Percentiles rank a stretch among this genome's conserved stretches.
These are phyloP conservation scores for Dryomyza anilis DNA, from an alignment of 2,888 invertebrate genomes.

Conservation along the genomic window DNA sequence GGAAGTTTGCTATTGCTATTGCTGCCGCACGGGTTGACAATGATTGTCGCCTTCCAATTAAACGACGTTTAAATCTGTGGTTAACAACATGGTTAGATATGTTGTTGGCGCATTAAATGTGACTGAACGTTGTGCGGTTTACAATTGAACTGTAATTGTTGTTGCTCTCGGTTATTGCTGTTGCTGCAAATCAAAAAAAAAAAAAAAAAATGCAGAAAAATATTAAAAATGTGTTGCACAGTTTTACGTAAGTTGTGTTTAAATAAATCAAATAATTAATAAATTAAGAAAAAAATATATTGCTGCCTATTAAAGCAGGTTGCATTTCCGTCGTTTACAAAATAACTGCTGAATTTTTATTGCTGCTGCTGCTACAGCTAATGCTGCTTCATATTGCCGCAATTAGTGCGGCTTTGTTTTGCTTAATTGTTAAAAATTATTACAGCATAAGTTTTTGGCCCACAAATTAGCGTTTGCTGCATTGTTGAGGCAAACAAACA, in stretches of 20 bases:
- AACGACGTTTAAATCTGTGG: background rate
- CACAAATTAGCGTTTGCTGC: background rate
- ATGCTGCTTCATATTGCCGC: background rate
- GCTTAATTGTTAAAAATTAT: constrained; percentile 16
- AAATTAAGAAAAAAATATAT: background rate
- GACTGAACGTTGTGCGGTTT: background rate
- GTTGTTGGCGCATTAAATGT: no score
- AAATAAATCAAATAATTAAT: no score
- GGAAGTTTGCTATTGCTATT: background rate
- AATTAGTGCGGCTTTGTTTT: constrained; percentile 10
- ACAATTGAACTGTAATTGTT: background rate
- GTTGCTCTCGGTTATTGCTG: background rate
- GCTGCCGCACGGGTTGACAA: background rate
- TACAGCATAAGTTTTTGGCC: background rate
- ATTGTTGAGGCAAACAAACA: background rate
- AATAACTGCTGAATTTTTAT: background rate
- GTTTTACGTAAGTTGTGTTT: no score
- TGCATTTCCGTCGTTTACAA: constrained; percentile 11
- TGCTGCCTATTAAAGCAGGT: background rate
- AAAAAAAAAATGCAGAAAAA: background rate
- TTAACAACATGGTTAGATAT: constrained; percentile 2
- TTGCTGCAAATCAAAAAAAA: background rate
- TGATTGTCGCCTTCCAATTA: background rate
- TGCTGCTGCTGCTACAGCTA: background rate
- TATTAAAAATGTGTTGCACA: background rate